These are phyloP conservation scores for Gnathonemus longibarbis DNA, from an alignment of 2,113 vertebrate genomes.

Conservation along the genomic window DNA sequence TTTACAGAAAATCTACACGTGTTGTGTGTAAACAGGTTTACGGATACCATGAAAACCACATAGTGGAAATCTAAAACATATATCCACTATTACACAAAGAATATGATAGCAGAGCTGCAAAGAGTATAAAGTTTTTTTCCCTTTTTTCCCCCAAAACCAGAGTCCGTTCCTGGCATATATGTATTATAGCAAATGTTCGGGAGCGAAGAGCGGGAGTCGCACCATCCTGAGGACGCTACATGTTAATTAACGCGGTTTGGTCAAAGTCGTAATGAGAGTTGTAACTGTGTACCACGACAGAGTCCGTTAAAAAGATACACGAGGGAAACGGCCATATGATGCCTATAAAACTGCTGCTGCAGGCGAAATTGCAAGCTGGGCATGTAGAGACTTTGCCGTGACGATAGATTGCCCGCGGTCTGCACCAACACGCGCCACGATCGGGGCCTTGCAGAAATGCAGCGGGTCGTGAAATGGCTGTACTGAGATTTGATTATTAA, in stretches of 20 bases:
- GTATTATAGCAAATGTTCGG: background rate
- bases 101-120: background rate
- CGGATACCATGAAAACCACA: conserved; percentile 6
- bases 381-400: background rate
- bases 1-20: conserved; percentile 13
- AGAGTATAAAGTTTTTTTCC: background rate
- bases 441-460: background rate
- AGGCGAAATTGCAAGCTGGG: background rate
- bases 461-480: background rate
- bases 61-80: conserved; percentile 7
- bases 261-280: background rate
- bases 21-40: conserved; percentile 11
- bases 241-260: background rate
- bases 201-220: background rate
- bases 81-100: conserved; percentile 11
- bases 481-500: background rate
- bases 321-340: background rate
- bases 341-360: background rate
- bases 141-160: background rate
- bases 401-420: background rate
- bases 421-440: background rate
- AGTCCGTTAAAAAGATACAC: background rate
- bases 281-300: background rate
- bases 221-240: background rate
- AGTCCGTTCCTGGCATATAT: background rate